Percentiles rank a stretch among this genome's conserved stretches.
Conservation (phyloP, 2,113 vertebrate genomes). For the Cryptomyrus ogoouensis region DNA sequence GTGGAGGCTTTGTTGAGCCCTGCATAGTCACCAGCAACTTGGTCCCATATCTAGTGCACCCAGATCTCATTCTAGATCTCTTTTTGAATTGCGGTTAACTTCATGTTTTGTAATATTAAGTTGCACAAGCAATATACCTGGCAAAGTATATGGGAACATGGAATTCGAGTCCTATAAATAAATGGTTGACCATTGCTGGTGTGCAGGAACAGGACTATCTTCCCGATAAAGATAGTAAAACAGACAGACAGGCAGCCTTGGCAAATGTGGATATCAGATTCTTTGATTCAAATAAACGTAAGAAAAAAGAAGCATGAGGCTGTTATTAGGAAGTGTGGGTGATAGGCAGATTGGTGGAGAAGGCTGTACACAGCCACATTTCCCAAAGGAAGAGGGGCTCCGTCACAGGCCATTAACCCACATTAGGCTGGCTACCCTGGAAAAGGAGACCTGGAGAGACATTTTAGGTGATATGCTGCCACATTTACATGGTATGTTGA, state of each 20-base stretch:
- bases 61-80: background rate
- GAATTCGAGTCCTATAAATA: background rate
- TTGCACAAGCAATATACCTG: background rate
- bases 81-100: background rate
- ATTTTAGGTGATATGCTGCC: background rate
- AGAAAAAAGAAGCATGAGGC: background rate
- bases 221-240: background rate
- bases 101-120: background rate
- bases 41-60: background rate
- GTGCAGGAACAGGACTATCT: background rate
- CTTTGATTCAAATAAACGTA: background rate
- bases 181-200: background rate
- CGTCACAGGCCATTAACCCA: slow-evolving; percentile 4
- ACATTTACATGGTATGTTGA: background rate
- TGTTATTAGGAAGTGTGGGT: background rate
- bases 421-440: slow-evolving; percentile 9
- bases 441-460: background rate
- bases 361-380: background rate
- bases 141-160: background rate
- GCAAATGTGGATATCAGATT: background rate
- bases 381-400: background rate
- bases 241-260: background rate
- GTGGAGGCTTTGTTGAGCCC: background rate
- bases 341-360: background rate
- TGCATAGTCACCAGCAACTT: background rate